phyloP scores from a whole-genome alignment of 2,797 vertebrate genomes.

The Silurus aristotelis region DNA sequence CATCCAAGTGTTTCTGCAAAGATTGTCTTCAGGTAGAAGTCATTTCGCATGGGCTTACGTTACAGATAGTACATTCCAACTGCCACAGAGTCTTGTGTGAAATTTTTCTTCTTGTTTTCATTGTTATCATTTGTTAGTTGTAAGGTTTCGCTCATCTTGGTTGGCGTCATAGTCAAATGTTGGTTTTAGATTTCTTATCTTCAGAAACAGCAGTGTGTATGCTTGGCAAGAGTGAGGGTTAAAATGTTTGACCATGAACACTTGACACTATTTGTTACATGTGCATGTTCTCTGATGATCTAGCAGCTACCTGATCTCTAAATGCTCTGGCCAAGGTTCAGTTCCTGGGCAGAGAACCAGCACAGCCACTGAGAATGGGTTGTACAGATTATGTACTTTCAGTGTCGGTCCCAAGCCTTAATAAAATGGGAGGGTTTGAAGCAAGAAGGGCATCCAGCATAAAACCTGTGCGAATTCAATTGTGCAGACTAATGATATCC shows the following conservation, averaged over 20 bases:
- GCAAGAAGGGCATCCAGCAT: too few relatives aligned
- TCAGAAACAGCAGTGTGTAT: background rate
- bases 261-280: background rate
- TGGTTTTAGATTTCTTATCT: conserved; percentile 7
- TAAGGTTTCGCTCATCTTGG: background rate
- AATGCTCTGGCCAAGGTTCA: too few relatives aligned
- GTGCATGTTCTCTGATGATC: too few relatives aligned
- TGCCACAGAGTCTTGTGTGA: conserved; percentile 11
- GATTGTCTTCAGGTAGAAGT: conserved; percentile 24
- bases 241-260: too few relatives aligned
- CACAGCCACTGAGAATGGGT: too few relatives aligned
- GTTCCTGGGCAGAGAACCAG: too few relatives aligned
- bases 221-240: background rate
- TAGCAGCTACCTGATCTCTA: too few relatives aligned
- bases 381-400: too few relatives aligned
- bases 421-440: too few relatives aligned
- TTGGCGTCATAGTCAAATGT: conserved; percentile 14
- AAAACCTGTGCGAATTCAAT: too few relatives aligned
- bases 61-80: conserved; percentile 31
- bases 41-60: conserved; percentile 9
- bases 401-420: too few relatives aligned
- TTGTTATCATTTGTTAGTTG: conserved; percentile 26
- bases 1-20: conserved; percentile 22
- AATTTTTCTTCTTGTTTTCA: conserved; percentile 17
- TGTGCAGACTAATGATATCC: too few relatives aligned